phyloP scores from a whole-genome alignment of 2,113 vertebrate species.

The Todiramphus saurophagus region DNA sequence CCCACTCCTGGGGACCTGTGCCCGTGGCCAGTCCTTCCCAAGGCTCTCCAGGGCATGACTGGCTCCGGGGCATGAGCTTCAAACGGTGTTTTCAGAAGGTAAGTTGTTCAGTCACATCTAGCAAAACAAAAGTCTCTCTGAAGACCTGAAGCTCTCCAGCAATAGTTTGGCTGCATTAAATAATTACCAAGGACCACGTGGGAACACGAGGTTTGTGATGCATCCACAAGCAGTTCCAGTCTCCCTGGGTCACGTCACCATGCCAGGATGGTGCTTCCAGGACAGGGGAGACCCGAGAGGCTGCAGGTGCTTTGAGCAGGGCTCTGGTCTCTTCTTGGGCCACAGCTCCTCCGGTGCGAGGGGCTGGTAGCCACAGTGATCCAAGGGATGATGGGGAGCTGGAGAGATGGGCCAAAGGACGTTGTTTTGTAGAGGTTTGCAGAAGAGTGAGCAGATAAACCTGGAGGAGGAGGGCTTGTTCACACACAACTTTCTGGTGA shows the following conservation, averaged over 20 bases:
- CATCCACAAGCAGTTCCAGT: background rate
- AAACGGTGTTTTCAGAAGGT: background rate
- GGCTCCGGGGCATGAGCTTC: accelerated
- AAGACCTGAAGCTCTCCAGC: background rate
- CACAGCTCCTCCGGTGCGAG: background rate
- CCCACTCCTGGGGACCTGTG: background rate
- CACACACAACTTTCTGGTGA: accelerated
- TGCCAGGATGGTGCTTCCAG: background rate
- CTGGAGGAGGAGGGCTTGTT: background rate
- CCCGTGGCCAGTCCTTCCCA: background rate
- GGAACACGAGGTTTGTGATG: background rate
- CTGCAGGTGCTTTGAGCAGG: background rate
- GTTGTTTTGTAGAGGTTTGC: background rate
- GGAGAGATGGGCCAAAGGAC: no score
- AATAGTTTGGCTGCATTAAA: background rate
- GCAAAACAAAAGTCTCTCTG: background rate
- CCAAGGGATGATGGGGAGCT: background rate
- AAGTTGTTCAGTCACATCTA: background rate
- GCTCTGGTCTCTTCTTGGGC: background rate
- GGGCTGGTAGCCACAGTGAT: background rate
- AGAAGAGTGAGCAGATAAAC: no score
- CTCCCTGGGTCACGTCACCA: background rate
- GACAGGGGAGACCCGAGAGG: background rate
- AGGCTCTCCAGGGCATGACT: background rate
- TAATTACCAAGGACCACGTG: background rate